Conservation (phyloP, 35 echinoderm and acorn worm species). For the Patiria miniata region DNA sequence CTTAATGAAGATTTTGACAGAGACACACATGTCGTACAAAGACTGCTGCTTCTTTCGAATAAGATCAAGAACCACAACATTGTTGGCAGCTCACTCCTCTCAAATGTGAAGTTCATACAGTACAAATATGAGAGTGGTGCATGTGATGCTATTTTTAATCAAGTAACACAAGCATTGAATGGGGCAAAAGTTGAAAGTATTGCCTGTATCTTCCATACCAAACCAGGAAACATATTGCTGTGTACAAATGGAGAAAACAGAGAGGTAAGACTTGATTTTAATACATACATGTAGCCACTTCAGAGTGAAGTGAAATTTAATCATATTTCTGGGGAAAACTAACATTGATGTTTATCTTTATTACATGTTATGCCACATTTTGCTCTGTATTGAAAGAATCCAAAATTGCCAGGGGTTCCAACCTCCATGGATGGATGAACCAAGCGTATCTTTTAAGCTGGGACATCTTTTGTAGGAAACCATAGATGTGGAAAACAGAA, state of each 20-base stretch:
- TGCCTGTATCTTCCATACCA: slow-evolving; percentile 83
- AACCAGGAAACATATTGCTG: slow-evolving; percentile 79
- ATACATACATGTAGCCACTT: neutral
- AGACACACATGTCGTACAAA: slow-evolving; percentile 21
- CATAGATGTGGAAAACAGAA: too few relatives aligned
- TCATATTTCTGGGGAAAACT: too few relatives aligned
- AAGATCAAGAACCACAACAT: slow-evolving; percentile 84
- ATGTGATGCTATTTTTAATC: slow-evolving; percentile 68
- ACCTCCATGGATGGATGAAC: too few relatives aligned
- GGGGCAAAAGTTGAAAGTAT: slow-evolving; percentile 76
- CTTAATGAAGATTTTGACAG: neutral
- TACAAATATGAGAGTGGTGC: slow-evolving; percentile 89
- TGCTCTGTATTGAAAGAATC: too few relatives aligned
- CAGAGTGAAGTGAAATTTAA: too few relatives aligned
- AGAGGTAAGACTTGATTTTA: slow-evolving; percentile 65
- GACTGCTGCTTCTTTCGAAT: slow-evolving; percentile 81
- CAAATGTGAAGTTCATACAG: slow-evolving; percentile 86
- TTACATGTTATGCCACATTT: too few relatives aligned
- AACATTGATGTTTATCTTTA: too few relatives aligned
- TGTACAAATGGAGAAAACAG: slow-evolving; percentile 84
- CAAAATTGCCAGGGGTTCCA: too few relatives aligned
- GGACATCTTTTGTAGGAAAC: too few relatives aligned
- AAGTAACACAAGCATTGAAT: slow-evolving; percentile 60
- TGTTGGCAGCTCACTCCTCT: slow-evolving; percentile 68
- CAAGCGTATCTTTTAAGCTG: too few relatives aligned